Conservation (phyloP, 2,888 invertebrate species). For the Aphidius colemani region DNA sequence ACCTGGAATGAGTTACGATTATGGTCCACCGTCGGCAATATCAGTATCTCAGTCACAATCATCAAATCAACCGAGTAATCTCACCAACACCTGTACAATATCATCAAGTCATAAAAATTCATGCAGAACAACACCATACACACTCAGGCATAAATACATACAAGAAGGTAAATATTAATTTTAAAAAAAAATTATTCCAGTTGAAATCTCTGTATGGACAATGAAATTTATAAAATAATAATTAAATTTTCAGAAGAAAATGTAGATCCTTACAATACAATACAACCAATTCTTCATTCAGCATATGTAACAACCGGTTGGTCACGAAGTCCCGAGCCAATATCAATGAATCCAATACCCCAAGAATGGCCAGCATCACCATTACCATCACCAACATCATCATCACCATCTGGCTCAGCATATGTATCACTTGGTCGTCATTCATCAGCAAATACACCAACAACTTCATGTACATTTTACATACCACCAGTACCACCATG, state of each 20-base stretch:
- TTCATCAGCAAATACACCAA: slow-evolving; percentile 42
- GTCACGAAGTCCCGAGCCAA: slow-evolving; percentile 54
- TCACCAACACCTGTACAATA: slow-evolving; percentile 49
- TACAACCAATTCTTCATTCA: slow-evolving; percentile 54
- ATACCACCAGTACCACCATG: slow-evolving; percentile 46
- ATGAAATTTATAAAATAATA: background rate
- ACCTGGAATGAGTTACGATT: slow-evolving; percentile 55
- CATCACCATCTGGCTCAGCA: slow-evolving; percentile 43
- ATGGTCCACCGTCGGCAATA: slow-evolving; percentile 48
- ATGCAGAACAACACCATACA: slow-evolving; percentile 55
- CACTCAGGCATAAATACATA: slow-evolving; percentile 54
- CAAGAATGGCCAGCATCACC: slow-evolving; percentile 57
- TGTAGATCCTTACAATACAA: slow-evolving; percentile 52
- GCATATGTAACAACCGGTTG: slow-evolving; percentile 54
- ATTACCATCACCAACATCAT: slow-evolving; percentile 52
- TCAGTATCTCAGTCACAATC: slow-evolving; percentile 52
- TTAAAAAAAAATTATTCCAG: background rate
- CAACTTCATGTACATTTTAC: slow-evolving; percentile 50
- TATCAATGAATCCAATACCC: slow-evolving; percentile 39
- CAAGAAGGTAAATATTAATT: slow-evolving; percentile 48
- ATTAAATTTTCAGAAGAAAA: slow-evolving; percentile 42
- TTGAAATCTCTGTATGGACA: background rate
- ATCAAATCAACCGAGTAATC: slow-evolving; percentile 46
- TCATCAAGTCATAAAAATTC: slow-evolving; percentile 52
- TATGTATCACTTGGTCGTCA: slow-evolving; percentile 37